phyloP scores from a whole-genome alignment of 2,113 vertebrate genomes.

The Callipepla californica region DNA sequence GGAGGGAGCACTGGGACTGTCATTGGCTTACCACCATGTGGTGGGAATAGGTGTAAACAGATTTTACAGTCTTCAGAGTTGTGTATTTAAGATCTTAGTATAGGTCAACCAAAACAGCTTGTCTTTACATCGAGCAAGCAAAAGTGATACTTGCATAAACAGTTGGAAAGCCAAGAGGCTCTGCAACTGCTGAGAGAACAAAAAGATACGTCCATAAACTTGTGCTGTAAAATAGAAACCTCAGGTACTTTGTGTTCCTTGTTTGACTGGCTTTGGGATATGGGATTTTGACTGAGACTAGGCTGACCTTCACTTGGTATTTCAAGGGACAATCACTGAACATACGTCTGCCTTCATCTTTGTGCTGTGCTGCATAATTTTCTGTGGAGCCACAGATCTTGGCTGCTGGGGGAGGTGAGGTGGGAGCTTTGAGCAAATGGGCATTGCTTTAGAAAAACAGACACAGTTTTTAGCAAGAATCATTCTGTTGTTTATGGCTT shows the following conservation, averaged over 20 bases:
- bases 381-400: fast-evolving
- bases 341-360: not conserved
- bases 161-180: constrained; percentile 7
- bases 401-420: not conserved
- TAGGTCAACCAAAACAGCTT: not conserved
- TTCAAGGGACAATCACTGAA: not conserved
- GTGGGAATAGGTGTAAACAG: not conserved
- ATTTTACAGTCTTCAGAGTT: not conserved
- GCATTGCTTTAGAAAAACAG: not conserved
- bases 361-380: fast-evolving
- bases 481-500: not conserved
- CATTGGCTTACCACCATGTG: not conserved
- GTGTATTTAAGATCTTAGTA: not conserved
- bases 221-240: not conserved
- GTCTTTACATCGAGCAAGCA: not conserved
- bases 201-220: not conserved
- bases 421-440: not conserved
- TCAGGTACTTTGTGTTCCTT: not conserved
- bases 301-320: not conserved
- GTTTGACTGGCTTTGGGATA: not conserved
- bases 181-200: not conserved
- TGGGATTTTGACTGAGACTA: not conserved
- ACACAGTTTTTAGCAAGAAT: not conserved
- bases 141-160: not conserved
- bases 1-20: not conserved